Conservation (phyloP, 2,888 invertebrate species). For the Tiphia femorata region DNA sequence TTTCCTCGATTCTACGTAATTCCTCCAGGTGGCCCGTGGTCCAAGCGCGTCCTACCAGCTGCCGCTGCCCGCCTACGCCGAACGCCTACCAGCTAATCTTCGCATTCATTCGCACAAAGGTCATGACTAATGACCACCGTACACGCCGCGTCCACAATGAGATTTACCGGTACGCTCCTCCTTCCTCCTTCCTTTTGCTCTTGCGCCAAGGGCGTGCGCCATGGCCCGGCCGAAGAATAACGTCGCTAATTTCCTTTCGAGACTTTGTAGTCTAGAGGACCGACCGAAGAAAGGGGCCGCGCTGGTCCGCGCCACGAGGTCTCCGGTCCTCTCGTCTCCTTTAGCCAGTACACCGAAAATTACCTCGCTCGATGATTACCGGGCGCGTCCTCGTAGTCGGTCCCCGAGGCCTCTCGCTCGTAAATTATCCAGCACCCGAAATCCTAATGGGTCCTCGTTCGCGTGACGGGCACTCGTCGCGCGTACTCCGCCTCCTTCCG, state of each 20-base stretch:
- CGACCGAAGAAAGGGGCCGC: too few relatives aligned
- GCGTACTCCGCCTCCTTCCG: too few relatives aligned
- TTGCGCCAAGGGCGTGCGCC: slow-evolving; percentile 17
- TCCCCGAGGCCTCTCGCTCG: slow-evolving; percentile 17
- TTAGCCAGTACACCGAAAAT: background rate
- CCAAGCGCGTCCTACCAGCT: too few relatives aligned
- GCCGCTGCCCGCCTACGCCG: slow-evolving; percentile 44
- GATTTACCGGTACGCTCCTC: too few relatives aligned
- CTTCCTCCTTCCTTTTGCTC: too few relatives aligned
- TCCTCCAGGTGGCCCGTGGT: slow-evolving; percentile 55
- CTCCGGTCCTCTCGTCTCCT: background rate
- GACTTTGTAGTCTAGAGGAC: slow-evolving; percentile 25
- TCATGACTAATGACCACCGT: slow-evolving; percentile 56
- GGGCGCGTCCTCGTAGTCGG: slow-evolving; percentile 35
- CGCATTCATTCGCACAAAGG: slow-evolving; percentile 50
- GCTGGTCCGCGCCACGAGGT: too few relatives aligned
- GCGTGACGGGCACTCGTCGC: too few relatives aligned
- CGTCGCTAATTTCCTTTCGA: slow-evolving; percentile 43
- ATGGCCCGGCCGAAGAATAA: slow-evolving; percentile 28
- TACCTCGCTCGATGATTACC: slow-evolving; percentile 32
- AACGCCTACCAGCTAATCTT: slow-evolving; percentile 54
- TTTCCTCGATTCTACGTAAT: slow-evolving; percentile 38
- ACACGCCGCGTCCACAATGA: slow-evolving; percentile 41
- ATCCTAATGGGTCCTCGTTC: too few relatives aligned
- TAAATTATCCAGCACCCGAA: background rate